A percentile compares a stretch with the other conserved stretches of the same genome.
Conservation (phyloP, 2,113 vertebrate genomes). For the Lophura nycthemera region DNA sequence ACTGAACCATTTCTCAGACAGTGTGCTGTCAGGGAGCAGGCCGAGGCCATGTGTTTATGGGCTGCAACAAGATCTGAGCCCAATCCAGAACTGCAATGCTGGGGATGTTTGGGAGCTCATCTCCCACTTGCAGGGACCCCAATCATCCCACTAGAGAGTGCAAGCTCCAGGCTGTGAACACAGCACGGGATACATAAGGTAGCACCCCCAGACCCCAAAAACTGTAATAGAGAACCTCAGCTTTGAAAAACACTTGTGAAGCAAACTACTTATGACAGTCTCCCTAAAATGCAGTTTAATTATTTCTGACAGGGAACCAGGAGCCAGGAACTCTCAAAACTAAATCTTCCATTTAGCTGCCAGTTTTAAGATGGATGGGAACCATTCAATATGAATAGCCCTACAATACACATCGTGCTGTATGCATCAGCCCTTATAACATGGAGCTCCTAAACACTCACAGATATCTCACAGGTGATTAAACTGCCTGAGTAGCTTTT, state of each 20-base stretch:
- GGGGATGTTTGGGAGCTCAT: not conserved
- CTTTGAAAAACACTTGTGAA: constrained; percentile 32
- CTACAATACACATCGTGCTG: not conserved
- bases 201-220: not conserved
- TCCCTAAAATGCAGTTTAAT: constrained; percentile 32
- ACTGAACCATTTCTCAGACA: not conserved
- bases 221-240: constrained; percentile 1
- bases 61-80: not conserved
- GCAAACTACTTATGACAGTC: constrained; percentile 13
- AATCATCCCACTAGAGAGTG: not conserved
- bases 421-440: not conserved
- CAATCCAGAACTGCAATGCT: fast-evolving
- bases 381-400: not conserved
- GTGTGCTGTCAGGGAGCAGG: not conserved
- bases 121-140: not conserved
- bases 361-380: constrained; percentile 33
- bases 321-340: not conserved
- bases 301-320: constrained; percentile 46
- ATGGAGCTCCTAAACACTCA: not conserved
- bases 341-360: constrained; percentile 17
- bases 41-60: not conserved
- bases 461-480: constrained; percentile 52
- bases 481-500: constrained; percentile 41
- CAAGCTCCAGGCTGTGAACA: not conserved
- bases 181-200: not conserved